Conservation (phyloP, 2,888 invertebrate species). For the Nephrotoma guestfalica region DNA sequence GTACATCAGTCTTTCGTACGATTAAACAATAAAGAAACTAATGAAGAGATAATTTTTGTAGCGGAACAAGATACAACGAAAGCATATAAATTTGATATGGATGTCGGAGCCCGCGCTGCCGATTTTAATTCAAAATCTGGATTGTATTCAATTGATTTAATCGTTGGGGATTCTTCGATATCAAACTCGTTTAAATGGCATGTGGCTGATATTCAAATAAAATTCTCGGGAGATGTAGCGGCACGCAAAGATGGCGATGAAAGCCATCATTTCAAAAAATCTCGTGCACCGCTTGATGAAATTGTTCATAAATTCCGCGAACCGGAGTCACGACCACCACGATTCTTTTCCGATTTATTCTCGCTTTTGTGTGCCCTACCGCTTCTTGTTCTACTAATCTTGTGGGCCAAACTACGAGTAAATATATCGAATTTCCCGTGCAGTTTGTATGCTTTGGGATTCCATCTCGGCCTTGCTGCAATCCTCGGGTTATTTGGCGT, state of each 20-base stretch:
- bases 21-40: conserved; percentile 45
- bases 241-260: conserved; percentile 13
- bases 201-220: conserved; percentile 62
- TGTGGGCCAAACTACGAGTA: conserved; percentile 79
- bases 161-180: conserved; percentile 82
- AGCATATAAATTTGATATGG: conserved; percentile 83
- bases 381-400: conserved; percentile 60
- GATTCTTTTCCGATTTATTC: conserved; percentile 78
- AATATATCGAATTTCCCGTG: conserved; percentile 74
- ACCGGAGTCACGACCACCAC: conserved; percentile 83
- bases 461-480: conserved; percentile 82
- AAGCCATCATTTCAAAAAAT: neutral
- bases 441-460: conserved; percentile 65
- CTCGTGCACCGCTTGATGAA: conserved; percentile 40
- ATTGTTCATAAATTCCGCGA: conserved; percentile 75
- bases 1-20: conserved; percentile 83
- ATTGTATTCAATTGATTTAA: conserved; percentile 62
- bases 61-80: conserved; percentile 71
- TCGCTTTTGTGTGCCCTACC: conserved; percentile 71
- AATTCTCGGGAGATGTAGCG: conserved; percentile 35
- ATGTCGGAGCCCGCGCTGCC: conserved; percentile 61
- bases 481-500: conserved; percentile 76
- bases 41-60: conserved; percentile 85
- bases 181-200: conserved; percentile 83
- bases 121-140: conserved; percentile 68